Base-by-base conservation (phyloP, 2,888 invertebrate species). In the Eupithecia abbreviata region DNA sequence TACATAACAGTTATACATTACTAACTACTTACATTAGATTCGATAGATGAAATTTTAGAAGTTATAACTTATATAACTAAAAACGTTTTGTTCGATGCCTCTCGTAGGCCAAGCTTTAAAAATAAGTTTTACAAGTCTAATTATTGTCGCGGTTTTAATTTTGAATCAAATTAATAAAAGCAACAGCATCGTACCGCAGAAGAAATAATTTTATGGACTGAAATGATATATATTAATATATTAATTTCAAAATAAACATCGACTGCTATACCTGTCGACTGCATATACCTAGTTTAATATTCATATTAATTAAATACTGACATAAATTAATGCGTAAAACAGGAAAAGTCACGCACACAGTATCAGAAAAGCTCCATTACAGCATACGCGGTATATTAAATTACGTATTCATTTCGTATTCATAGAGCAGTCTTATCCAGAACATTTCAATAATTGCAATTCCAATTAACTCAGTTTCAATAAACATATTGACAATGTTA, bases 61-160 rank as follows among this genome's bases (percentile, higher is more conserved):
- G 65, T 42, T 69, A 49, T 5, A 18, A 45, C 42, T 68, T 68
- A 68, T n/a, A 15, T 71, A 68, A 75, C 58, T 30, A 72, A 75
- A 72, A 75, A n/a, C 65, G 10, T 68, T 75, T 62, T 73, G 70
- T 73, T 75, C 77, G 76, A 76, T 74, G 73, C 74, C 67, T 75
- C 49, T 62, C 0, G 30, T 78, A 79, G 78, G 74, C 78, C 75
- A 70, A 55, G 43, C 30, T 76, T 69, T 77, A 73, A 83, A 84
- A 74, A 69, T 79, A 82, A 83, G 86, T 84, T 80, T 86, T 88
- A 88, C 82, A 88, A 87, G 76, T 88, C 92, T 93, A 93, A 92
- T 94, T 94, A 94, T 94, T 94, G 94, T 94, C 94, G 89, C 88
- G 90, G 87, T 86, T 87, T 82, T 85, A 86, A 85, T 66, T 66